Percentiles rank a stretch among this genome's conserved stretches.
Conservation (phyloP, 2,113 vertebrate species). For the Coryphaenoides rupestris region DNA sequence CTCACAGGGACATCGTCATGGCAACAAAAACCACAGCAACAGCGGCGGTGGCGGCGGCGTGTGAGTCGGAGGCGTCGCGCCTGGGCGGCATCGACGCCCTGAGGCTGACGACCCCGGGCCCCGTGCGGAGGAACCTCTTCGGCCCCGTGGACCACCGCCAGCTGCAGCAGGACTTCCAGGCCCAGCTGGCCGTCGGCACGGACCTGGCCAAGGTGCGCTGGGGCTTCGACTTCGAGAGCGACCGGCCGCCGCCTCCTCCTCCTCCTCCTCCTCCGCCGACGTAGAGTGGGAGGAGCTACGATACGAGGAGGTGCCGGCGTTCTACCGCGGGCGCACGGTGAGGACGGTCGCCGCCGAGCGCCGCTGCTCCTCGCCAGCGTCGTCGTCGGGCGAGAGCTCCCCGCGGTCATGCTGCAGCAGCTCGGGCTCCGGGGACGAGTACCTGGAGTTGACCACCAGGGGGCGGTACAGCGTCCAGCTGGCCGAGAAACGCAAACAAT, state of each 20-base stretch:
- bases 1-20: slow-evolving; percentile 53
- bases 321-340: slow-evolving; percentile 68
- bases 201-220: slow-evolving; percentile 69
- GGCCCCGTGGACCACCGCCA: slow-evolving; percentile 74
- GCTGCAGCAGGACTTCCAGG: slow-evolving; percentile 73
- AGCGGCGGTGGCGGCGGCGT: slow-evolving; percentile 5
- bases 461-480: slow-evolving; percentile 37
- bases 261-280: slow-evolving; percentile 43
- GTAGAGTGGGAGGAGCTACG: slow-evolving; percentile 73
- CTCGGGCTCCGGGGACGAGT: slow-evolving; percentile 51
- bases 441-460: slow-evolving; percentile 55
- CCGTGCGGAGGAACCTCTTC: slow-evolving; percentile 66
- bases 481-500: slow-evolving; percentile 58
- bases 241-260: slow-evolving; percentile 25
- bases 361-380: not conserved
- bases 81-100: slow-evolving; percentile 44
- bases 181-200: slow-evolving; percentile 49
- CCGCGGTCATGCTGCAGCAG: slow-evolving; percentile 34
- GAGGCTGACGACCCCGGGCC: slow-evolving; percentile 37
- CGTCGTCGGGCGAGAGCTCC: slow-evolving; percentile 17
- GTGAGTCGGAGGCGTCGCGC: not conserved
- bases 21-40: slow-evolving; percentile 35
- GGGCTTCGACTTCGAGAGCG: slow-evolving; percentile 74
- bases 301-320: slow-evolving; percentile 66
- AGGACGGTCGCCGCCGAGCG: not conserved